These are phyloP conservation scores for Aphidius ervi DNA, from an alignment of 1,140 invertebrate species.

Conservation along the genomic window DNA sequence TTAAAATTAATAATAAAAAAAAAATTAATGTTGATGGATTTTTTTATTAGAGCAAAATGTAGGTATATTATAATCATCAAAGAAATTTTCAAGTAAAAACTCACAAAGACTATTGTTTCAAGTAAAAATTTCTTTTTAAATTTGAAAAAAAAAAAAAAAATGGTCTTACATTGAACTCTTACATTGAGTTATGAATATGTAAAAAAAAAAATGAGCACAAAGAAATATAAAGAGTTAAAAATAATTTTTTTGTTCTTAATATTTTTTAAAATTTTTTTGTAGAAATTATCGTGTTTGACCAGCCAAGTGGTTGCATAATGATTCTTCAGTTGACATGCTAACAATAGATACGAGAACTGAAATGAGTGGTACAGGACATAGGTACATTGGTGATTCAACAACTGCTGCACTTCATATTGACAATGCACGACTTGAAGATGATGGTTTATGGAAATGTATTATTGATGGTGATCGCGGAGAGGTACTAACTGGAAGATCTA, in stretches of 20 bases:
- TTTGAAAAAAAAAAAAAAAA: too few species aligned
- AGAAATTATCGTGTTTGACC: slow-evolving; percentile 48
- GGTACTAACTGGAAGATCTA: slow-evolving; percentile 57
- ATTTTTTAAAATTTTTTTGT: slow-evolving; percentile 12
- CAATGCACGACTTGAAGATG: slow-evolving; percentile 65
- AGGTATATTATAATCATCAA: too few species aligned
- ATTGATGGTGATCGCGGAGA: slow-evolving; percentile 60
- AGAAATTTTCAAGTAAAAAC: too few species aligned
- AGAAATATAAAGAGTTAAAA: too few species aligned
- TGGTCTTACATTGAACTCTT: too few species aligned
- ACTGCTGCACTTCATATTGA: slow-evolving; percentile 63
- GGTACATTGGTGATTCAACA: slow-evolving; percentile 53
- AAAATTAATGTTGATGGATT: too few species aligned
- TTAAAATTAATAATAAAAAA: too few species aligned
- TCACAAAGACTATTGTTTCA: too few species aligned
- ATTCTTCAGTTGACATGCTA: slow-evolving; percentile 50
- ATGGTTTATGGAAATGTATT: slow-evolving; percentile 66
- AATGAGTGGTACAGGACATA: slow-evolving; percentile 51
- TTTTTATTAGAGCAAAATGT: too few species aligned
- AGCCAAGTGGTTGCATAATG: slow-evolving; percentile 52
- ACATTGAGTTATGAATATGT: too few species aligned
- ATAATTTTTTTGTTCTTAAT: slow-evolving; percentile 14
- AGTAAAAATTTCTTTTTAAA: too few species aligned
- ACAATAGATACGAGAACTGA: slow-evolving; percentile 50
- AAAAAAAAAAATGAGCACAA: too few species aligned